phyloP scores from a whole-genome alignment of 2,797 vertebrate genomes.

The Aldrovandia affinis region DNA sequence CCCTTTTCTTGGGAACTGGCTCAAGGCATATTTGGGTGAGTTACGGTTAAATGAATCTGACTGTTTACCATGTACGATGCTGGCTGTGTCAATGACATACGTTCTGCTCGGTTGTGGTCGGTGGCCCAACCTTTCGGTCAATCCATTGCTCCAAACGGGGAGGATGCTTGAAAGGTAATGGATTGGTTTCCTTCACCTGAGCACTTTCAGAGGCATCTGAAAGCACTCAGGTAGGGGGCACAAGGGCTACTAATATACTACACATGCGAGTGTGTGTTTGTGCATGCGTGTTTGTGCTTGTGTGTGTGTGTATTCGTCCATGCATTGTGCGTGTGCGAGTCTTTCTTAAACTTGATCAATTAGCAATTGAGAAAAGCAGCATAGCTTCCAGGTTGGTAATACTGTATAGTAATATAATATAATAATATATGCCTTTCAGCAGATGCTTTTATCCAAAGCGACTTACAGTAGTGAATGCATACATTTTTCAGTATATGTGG shows the following conservation, averaged over 20 bases:
- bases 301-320: too few species aligned
- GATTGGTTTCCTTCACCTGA: not conserved
- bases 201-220: not conserved
- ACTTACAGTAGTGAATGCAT: too few species aligned
- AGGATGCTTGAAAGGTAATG: not conserved
- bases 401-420: too few species aligned
- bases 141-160: not conserved
- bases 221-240: not conserved
- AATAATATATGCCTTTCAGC: too few species aligned
- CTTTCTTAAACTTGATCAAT: too few species aligned
- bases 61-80: not conserved
- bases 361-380: too few species aligned
- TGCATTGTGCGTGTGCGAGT: too few species aligned
- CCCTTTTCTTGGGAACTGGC: conserved; percentile 71
- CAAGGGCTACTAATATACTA: not conserved
- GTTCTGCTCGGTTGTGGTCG: not conserved
- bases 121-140: not conserved
- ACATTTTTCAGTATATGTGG: too few species aligned
- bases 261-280: not conserved
- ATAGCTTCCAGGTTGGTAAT: too few species aligned
- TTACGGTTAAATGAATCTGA: not conserved
- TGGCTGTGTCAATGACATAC: not conserved
- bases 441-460: too few species aligned
- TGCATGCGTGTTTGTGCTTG: not conserved
- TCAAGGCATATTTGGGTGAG: conserved; percentile 63